These are phyloP conservation scores for Montipora efflorescens DNA, from an alignment of 64 coral and sea anemone species.

Conservation along the genomic window DNA sequence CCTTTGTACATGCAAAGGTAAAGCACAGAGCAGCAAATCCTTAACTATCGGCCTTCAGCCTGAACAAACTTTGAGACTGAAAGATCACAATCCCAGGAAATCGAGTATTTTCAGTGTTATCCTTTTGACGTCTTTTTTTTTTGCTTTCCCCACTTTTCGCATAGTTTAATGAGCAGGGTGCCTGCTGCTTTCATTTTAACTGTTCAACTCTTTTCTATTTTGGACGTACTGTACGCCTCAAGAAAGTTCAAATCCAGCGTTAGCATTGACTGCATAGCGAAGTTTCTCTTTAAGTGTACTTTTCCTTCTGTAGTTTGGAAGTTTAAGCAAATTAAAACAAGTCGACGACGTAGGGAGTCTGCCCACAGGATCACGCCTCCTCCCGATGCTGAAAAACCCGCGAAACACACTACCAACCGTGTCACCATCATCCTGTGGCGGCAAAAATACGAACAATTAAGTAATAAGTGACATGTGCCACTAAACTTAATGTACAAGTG, in stretches of 20 bases:
- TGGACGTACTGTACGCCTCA: background rate
- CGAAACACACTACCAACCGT: constrained; percentile 94
- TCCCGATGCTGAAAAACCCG: constrained; percentile 93
- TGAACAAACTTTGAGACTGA: no score
- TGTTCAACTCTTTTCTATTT: background rate
- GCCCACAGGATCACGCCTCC: constrained; percentile 78
- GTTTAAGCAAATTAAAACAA: constrained; percentile 98
- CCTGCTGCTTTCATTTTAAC: no score
- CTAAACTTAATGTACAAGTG: background rate
- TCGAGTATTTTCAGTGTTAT: no score
- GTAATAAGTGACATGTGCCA: background rate
- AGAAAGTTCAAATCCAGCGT: constrained; percentile 97
- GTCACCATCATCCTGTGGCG: constrained; percentile 94
- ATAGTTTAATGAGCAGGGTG: no score
- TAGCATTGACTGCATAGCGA: constrained; percentile 87
- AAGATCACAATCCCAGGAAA: no score
- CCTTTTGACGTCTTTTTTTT: no score
- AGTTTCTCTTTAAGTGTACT: constrained; percentile 89
- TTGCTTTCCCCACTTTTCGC: no score
- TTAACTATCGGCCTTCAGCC: no score
- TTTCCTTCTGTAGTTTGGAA: constrained; percentile 94
- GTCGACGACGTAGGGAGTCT: constrained; percentile 94
- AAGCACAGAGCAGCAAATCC: no score
- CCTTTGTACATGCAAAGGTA: no score
- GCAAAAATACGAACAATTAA: background rate